Evolutionary conservation across 2,113 vertebrate genomes (phyloP).

Genomic region (Kryptolebias marmoratus): DNA sequence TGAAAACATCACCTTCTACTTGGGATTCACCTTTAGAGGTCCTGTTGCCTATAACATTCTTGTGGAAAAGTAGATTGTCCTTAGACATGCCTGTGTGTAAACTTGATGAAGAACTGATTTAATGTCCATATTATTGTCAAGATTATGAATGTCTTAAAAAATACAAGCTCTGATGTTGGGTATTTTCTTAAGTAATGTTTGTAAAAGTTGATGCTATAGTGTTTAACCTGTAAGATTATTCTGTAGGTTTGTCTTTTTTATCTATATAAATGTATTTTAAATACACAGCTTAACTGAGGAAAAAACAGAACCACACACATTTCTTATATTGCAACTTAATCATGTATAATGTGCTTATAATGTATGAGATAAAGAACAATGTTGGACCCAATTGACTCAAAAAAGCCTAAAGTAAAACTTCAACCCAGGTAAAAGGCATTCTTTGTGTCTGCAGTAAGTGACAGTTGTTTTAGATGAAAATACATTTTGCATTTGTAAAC

Average conservation of each 20-base stretch:
- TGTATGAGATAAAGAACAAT: background rate
- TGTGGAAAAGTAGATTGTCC: slow-evolving; percentile 31
- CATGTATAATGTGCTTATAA: background rate
- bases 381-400: background rate
- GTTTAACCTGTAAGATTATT: no score
- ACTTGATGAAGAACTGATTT: background rate
- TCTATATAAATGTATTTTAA: background rate
- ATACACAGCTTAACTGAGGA: no score
- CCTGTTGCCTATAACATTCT: slow-evolving; percentile 75
- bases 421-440: background rate
- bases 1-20: slow-evolving; percentile 77
- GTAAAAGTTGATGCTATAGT: no score
- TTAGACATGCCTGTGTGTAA: background rate
- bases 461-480: background rate
- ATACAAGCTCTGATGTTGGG: no score
- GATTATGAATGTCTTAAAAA: no score
- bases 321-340: background rate
- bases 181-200: no score
- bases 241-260: background rate
- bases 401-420: background rate
- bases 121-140: background rate
- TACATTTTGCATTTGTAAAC: background rate
- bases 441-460: background rate
- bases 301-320: background rate
- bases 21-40: slow-evolving; percentile 67